Percentiles rank a stretch among this genome's conserved stretches.
phyloP scores from a whole-genome alignment of 2,797 vertebrate species.

The Oryzias dopingdopingensis region DNA sequence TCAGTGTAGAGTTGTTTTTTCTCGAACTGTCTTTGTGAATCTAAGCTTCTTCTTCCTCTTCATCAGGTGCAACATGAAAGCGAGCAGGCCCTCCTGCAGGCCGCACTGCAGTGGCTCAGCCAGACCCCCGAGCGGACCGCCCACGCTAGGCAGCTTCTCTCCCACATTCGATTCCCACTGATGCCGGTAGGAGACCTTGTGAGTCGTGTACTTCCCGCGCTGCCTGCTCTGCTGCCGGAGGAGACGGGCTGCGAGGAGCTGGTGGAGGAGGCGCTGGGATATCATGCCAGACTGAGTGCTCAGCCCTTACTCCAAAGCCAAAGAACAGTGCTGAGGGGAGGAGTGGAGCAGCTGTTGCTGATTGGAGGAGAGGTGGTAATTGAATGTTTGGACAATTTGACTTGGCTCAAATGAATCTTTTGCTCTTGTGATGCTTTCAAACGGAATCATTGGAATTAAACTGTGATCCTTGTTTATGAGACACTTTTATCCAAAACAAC shows the following conservation, averaged over 20 bases:
- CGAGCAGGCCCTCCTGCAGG: constrained; percentile 87
- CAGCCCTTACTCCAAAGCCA: constrained; percentile 88
- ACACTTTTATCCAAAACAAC: no score
- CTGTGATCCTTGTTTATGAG: no score
- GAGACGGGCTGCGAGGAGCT: constrained; percentile 83
- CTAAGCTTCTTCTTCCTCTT: background rate
- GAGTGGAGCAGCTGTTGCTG: constrained; percentile 84
- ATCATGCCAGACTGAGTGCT: constrained; percentile 73
- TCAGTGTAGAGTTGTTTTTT: background rate
- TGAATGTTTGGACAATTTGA: background rate
- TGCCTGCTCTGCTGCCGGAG: constrained; percentile 82
- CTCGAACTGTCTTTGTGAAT: background rate
- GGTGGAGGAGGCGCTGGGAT: constrained; percentile 86
- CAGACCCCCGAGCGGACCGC: constrained; percentile 80
- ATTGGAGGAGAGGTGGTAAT: constrained; percentile 85
- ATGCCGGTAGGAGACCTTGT: constrained; percentile 84
- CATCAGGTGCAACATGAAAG: constrained; percentile 84
- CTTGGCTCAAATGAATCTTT: no score
- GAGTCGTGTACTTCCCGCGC: constrained; percentile 78
- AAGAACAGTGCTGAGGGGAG: constrained; percentile 80
- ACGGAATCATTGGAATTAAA: no score
- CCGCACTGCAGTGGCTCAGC: constrained; percentile 87
- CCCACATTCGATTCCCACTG: constrained; percentile 87
- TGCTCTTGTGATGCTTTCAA: no score
- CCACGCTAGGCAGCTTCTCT: constrained; percentile 81